Percentiles rank a stretch among this genome's conserved stretches.
phyloP scores from a whole-genome alignment of 2,797 vertebrate species.

The Gymnothorax javanicus region DNA sequence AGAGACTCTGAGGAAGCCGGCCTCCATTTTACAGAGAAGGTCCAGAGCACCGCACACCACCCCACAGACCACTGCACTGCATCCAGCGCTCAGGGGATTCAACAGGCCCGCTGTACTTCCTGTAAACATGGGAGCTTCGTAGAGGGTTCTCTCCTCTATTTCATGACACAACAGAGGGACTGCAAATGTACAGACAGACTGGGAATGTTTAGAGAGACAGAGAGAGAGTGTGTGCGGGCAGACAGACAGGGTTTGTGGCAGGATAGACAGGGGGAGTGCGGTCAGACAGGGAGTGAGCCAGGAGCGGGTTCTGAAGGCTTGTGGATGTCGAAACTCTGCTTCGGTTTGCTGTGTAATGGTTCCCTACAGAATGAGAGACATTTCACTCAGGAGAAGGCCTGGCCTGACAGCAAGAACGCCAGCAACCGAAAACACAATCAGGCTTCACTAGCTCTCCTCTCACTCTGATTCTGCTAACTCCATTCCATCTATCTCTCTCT shows the following conservation, averaged over 20 bases:
- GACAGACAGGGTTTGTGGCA: conserved; percentile 40
- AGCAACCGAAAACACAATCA: background rate
- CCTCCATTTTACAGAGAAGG: conserved; percentile 51
- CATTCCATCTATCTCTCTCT: background rate
- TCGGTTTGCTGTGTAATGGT: conserved; percentile 38
- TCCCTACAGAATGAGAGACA: conserved; percentile 51
- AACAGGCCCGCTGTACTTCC: conserved; percentile 54
- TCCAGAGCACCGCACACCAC: background rate
- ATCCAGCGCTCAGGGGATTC: conserved; percentile 61
- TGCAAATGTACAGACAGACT: conserved; percentile 40
- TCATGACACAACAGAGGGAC: no score
- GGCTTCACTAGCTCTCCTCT: background rate
- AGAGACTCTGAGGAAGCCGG: background rate
- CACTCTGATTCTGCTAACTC: background rate
- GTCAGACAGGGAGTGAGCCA: conserved; percentile 31
- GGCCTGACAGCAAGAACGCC: conserved; percentile 18
- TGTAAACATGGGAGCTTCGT: conserved; percentile 25
- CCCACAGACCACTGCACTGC: conserved; percentile 4
- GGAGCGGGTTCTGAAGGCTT: background rate
- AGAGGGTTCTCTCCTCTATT: conserved; percentile 31
- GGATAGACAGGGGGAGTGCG: background rate
- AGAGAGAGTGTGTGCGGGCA: background rate
- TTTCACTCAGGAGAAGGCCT: conserved; percentile 29
- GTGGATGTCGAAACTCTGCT: background rate
- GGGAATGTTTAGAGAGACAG: conserved; percentile 55